These are phyloP conservation scores for Hirundichthys speculiger DNA, from an alignment of 2,113 vertebrate species.

Conservation along the genomic window DNA sequence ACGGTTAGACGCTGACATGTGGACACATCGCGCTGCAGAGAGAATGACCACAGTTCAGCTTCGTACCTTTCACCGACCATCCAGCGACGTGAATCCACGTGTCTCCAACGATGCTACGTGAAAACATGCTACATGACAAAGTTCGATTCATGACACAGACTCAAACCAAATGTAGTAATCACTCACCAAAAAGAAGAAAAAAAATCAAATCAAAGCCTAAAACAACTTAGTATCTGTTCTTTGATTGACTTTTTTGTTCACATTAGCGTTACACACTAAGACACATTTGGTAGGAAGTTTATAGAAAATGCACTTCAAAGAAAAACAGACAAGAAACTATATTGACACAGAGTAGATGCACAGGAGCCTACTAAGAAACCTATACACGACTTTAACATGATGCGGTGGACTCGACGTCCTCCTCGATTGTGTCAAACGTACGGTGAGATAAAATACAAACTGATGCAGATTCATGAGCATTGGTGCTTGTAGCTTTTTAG, in stretches of 20 bases:
- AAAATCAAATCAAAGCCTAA: conserved; percentile 24
- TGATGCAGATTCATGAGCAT: conserved; percentile 24
- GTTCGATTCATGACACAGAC: conserved; percentile 11
- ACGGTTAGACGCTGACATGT: not conserved
- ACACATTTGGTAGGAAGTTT: conserved; percentile 67
- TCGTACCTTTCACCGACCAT: not conserved
- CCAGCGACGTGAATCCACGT: conserved; percentile 5
- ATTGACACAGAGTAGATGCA: conserved; percentile 34
- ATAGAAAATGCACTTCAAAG: conserved; percentile 50
- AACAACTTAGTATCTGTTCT: not conserved
- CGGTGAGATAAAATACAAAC: conserved; percentile 17
- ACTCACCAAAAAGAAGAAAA: not conserved
- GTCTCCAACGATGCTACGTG: too few relatives aligned
- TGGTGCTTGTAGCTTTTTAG: conserved; percentile 34
- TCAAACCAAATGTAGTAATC: conserved; percentile 20
- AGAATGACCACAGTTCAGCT: conserved; percentile 17
- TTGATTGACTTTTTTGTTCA: conserved; percentile 7
- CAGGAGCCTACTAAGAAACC: conserved; percentile 32
- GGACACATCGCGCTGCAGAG: not conserved
- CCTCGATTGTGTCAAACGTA: conserved; percentile 13
- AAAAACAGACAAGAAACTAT: conserved; percentile 34
- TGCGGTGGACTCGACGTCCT: conserved; percentile 6
- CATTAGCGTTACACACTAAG: conserved; percentile 62
- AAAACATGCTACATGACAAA: conserved; percentile 17
- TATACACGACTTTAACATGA: conserved; percentile 14